phyloP scores from a whole-genome alignment of 2,888 invertebrate species.

The Seladonia tumulorum region DNA sequence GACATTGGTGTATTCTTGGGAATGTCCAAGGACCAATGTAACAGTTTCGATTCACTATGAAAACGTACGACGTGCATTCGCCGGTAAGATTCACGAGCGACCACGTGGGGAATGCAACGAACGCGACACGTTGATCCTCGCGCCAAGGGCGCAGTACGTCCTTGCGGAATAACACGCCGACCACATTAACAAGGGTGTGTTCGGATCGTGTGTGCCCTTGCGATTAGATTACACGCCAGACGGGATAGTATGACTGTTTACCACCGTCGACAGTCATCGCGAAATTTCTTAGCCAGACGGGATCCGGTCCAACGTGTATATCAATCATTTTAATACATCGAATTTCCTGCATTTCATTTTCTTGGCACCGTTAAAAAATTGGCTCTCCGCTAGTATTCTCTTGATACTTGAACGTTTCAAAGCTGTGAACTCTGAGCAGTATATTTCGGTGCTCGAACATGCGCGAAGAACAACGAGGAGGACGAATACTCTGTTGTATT shows the following conservation, averaged over 20 bases:
- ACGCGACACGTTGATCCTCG: slow-evolving; percentile 18
- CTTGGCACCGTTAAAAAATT: neutral
- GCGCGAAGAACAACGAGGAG: neutral
- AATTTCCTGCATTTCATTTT: neutral
- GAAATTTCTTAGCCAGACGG: neutral
- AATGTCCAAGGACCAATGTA: neutral
- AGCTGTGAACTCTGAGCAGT: neutral
- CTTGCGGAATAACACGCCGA: slow-evolving; percentile 10
- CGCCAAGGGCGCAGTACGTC: slow-evolving; percentile 32
- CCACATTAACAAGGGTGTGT: slow-evolving; percentile 30
- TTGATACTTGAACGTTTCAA: neutral
- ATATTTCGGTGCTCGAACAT: neutral
- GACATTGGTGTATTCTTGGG: slow-evolving; percentile 30
- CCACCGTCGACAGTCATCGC: neutral
- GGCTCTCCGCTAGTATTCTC: neutral
- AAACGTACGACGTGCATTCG: neutral
- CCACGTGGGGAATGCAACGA: slow-evolving; percentile 5
- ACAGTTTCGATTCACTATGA: neutral
- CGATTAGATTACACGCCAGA: slow-evolving; percentile 28
- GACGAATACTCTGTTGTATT: too few species aligned
- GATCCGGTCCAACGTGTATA: neutral
- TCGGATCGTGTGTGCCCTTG: slow-evolving; percentile 27
- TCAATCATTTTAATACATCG: neutral
- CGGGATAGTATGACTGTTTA: neutral
- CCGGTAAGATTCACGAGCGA: neutral